Evolutionary conservation across 2,113 vertebrate genomes (phyloP), one percentile per base, ranked within the genome.

Genomic region (Corythornis vintsioides): DNA sequence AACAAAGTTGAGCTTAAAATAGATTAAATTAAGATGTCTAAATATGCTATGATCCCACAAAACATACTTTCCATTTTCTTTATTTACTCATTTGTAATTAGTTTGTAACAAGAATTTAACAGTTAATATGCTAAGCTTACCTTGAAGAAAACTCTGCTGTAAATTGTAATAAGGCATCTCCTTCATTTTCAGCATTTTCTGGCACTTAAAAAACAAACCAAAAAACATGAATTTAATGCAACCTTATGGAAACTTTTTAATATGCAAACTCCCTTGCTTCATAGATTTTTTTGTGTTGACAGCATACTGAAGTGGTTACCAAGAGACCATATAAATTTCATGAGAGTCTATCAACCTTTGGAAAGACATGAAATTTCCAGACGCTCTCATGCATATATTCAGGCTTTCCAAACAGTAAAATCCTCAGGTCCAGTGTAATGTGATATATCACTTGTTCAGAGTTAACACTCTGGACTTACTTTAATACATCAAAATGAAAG

Each of bases 151-250:
- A 99, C 97, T 99, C 99, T 83, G 98, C 98, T 97, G 99, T 99
- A 98, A 99, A 99, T 98, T 99, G 99, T 98, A 99, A 97, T 98
- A 99, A 99, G 98, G 99, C 99, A 98, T 99, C 99, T 94, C 98
- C 98, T 98, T 99, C 99, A 92, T 99, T 99, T 97, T 99, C 99
- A 97, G 98, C 98, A 96, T 99, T 99, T 97, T 99, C 99, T 96
- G 99, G 99, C 99, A 99, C 99, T 99, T 97, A 65, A 95, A 96
- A 96, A 94, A 95, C 96, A 91, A 91, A 79, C 53, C 10, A 5
- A 56, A 91, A 96, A 93, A 83, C 59, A 95, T 60, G 94, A 91
- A 95, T 91, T 40, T 96, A 96, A 94, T 74, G 55, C 90, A 96
- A 90, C 55, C 45, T 92, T 82, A 94, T 64, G 65, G 87, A 94